Evolutionary conservation across 2,797 vertebrate genomes (phyloP).

Genomic region (Tenualosa thibaudeaui): DNA sequence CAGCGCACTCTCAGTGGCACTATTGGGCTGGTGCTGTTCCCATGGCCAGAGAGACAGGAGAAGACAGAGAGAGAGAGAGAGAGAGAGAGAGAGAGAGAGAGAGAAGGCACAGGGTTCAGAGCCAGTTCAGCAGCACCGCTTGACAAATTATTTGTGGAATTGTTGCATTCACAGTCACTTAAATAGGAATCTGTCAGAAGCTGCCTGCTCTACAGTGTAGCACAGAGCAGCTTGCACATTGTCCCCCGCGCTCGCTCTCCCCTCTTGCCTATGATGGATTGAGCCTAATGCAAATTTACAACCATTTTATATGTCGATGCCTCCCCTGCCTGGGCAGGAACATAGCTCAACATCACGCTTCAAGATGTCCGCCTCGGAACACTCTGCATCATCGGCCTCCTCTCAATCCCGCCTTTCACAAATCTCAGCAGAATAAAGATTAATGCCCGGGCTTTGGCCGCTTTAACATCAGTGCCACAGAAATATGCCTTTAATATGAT

Average conservation of each 20-base stretch:
- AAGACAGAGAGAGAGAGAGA: not conserved
- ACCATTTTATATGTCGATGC: slow-evolving; percentile 96
- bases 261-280: slow-evolving; percentile 89
- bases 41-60: not conserved
- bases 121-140: slow-evolving; percentile 91
- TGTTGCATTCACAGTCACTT: slow-evolving; percentile 99
- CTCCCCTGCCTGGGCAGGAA: slow-evolving; percentile 82
- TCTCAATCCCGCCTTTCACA: slow-evolving; percentile 76
- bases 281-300: slow-evolving; percentile 98
- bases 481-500: slow-evolving; percentile 58
- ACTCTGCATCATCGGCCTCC: slow-evolving; percentile 79
- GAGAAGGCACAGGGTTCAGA: slow-evolving; percentile 89
- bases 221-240: slow-evolving; percentile 79
- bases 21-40: not conserved
- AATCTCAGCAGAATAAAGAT: slow-evolving; percentile 77
- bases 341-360: slow-evolving; percentile 96
- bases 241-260: slow-evolving; percentile 72
- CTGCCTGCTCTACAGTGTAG: slow-evolving; percentile 82
- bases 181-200: slow-evolving; percentile 97
- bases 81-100: slow-evolving; percentile 71
- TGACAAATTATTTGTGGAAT: slow-evolving; percentile 99
- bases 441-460: slow-evolving; percentile 62
- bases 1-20: not conserved
- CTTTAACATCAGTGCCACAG: slow-evolving; percentile 43
- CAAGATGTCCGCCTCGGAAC: slow-evolving; percentile 89